Evolutionary conservation across 2,113 vertebrate species (phyloP).

Genomic region (Caranx ignobilis): DNA sequence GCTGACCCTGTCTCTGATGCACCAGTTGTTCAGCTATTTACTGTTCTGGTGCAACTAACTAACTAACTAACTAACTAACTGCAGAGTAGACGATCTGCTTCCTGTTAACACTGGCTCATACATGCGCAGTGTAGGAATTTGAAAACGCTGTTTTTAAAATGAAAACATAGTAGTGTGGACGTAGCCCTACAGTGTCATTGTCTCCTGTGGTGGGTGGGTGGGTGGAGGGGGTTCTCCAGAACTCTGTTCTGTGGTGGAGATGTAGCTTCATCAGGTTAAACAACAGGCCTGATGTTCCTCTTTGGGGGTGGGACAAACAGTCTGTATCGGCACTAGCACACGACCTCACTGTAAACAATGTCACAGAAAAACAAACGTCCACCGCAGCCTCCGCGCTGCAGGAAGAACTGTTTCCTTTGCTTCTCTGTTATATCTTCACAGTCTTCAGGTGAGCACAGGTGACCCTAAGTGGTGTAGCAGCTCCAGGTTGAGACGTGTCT

Average conservation of each 20-base stretch:
- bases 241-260: neutral
- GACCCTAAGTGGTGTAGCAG: constrained; percentile 8
- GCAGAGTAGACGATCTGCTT: no score
- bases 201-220: no score
- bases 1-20: no score
- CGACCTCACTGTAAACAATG: constrained; percentile 21
- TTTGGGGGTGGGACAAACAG: neutral
- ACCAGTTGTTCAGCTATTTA: no score
- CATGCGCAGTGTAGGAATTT: no score
- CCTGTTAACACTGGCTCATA: no score
- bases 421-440: constrained; percentile 25
- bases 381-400: constrained; percentile 4
- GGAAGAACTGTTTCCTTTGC: neutral
- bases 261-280: neutral
- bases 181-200: no score
- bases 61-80: no score
- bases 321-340: neutral
- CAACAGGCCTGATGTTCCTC: neutral
- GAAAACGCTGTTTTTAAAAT: no score
- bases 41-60: no score
- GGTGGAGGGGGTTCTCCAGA: neutral
- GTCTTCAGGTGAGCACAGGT: constrained; percentile 24
- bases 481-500: constrained; percentile 30
- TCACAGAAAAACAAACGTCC: constrained; percentile 6
- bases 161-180: no score